These are phyloP conservation scores for Sesamia nonagrioides DNA, from an alignment of 1,140 invertebrate genomes.

Conservation along the genomic window DNA sequence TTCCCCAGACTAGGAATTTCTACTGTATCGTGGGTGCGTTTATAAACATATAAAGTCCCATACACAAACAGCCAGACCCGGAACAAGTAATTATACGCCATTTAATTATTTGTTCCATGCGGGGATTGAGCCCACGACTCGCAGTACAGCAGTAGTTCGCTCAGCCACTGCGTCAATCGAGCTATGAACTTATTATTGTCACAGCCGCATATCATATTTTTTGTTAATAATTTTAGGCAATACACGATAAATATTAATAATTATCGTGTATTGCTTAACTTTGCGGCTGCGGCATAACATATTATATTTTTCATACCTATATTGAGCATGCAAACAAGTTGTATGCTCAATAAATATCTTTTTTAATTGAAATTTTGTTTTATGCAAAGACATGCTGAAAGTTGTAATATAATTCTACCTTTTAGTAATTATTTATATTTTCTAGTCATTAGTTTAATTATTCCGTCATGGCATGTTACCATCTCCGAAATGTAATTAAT, in stretches of 20 bases:
- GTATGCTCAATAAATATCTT: conserved; percentile 5
- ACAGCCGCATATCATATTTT: conserved; percentile 19
- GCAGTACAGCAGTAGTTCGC: no score
- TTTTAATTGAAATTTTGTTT: conserved; percentile 1
- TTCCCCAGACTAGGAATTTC: no score
- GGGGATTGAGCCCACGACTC: no score
- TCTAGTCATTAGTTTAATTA: conserved; percentile 17
- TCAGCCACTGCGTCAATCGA: no score
- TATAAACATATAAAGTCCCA: no score
- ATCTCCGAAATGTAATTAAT: conserved; percentile 8
- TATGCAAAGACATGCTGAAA: neutral
- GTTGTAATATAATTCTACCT: neutral
- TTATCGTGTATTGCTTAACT: conserved; percentile 36
- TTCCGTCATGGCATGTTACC: conserved; percentile 5
- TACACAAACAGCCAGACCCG: no score
- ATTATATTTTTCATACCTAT: conserved; percentile 4
- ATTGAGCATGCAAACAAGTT: neutral
- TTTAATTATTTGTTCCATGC: no score
- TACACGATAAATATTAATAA: no score
- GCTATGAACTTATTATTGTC: conserved; percentile 7
- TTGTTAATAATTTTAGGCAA: no score
- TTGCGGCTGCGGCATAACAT: neutral
- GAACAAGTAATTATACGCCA: no score
- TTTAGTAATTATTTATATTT: conserved; percentile 22
- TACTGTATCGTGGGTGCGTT: no score